Base-by-base conservation (phyloP, 2,888 invertebrate species). In the Xylota sylvarum region DNA sequence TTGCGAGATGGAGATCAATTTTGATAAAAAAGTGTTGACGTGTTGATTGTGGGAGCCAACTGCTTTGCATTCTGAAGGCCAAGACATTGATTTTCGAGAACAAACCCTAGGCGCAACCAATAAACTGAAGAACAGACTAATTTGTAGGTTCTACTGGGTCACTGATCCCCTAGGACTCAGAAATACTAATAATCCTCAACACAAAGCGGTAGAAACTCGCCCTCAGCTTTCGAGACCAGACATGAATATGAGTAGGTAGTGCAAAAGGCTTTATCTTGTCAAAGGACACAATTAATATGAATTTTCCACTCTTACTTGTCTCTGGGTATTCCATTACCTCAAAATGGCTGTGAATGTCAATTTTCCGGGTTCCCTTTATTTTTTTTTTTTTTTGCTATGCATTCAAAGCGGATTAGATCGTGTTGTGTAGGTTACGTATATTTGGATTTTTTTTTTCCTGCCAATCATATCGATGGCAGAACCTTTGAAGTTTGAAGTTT, bases 401-500 rank as follows among this genome's bases (percentile, higher is more conserved):
- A 40, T 40, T 4, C n/a, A 40, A 40, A 40, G 40, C 48, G 48
- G 48, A 19, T 48, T 48, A 19, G 48, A 19, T 48, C 19, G 17
- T 48, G 17, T 48, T 17, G 48, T 48, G 27, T 52, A 27, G 52
- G 52, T 27, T 27, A 52, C 27, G 5, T n/a, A 52, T 2, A 3
- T 5, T 27, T n/a, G 5, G 5, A 12, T n/a, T 30, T 55, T 43
- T 55, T 43, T 17, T 46, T 10, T 46, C 14, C 10, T 48, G 3
- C 32, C 64, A 48, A 48, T 64, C 64, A 64, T 64, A 64, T 48
- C 32, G 48, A 48, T 48, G 48, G 19, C 32, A 19, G 32, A 32
- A 17, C 64, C 64, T 64, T 64, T 64, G 64, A 64, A 48, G 48
- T 64, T 64, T 64, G 27, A 64, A 64, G 64, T 48, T 64, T 19